phyloP scores from a whole-genome alignment of 2,888 invertebrate species.

The Apomyelois bistriatella region DNA sequence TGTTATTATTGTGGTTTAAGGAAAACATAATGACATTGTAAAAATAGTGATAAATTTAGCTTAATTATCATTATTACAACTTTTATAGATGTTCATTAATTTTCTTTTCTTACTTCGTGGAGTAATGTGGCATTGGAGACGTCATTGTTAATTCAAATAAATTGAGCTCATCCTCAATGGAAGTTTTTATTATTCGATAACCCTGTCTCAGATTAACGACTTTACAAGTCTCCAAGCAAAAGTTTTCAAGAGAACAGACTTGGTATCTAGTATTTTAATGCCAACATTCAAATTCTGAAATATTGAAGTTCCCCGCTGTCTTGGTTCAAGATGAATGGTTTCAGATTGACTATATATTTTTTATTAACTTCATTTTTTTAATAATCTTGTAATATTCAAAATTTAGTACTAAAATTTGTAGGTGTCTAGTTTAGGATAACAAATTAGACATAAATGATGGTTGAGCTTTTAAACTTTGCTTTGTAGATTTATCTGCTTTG shows the following conservation, averaged over 20 bases:
- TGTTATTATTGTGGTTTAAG: conserved; percentile 79
- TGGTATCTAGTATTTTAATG: conserved; percentile 6
- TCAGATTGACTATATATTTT: conserved; percentile 3
- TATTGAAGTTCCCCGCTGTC: conserved; percentile 2
- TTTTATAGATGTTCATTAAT: conserved; percentile 80
- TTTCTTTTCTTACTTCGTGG: conserved; percentile 78
- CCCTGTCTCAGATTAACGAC: conserved; percentile 31
- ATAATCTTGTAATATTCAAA: conserved; percentile 47
- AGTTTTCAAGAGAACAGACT: conserved; percentile 4
- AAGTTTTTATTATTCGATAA: conserved; percentile 66
- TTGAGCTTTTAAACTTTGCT: conserved; percentile 65
- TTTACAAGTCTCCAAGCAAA: conserved; percentile 31
- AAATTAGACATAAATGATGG: conserved; percentile 59
- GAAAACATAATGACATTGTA: conserved; percentile 79
- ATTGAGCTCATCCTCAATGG: conserved; percentile 76
- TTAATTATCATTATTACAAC: conserved; percentile 79
- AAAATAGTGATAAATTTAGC: conserved; percentile 79
- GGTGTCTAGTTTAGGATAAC: conserved; percentile 62
- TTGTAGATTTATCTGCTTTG: conserved; percentile 60
- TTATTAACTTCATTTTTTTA: conserved; percentile 19
- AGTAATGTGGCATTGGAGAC: conserved; percentile 79
- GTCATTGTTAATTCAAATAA: conserved; percentile 80
- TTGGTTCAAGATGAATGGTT: conserved; percentile 3
- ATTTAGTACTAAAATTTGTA: conserved; percentile 50
- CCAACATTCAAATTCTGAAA: conserved; percentile 6